phyloP scores from a whole-genome alignment of 1,140 invertebrate genomes.

The Diorhabda carinulata region DNA sequence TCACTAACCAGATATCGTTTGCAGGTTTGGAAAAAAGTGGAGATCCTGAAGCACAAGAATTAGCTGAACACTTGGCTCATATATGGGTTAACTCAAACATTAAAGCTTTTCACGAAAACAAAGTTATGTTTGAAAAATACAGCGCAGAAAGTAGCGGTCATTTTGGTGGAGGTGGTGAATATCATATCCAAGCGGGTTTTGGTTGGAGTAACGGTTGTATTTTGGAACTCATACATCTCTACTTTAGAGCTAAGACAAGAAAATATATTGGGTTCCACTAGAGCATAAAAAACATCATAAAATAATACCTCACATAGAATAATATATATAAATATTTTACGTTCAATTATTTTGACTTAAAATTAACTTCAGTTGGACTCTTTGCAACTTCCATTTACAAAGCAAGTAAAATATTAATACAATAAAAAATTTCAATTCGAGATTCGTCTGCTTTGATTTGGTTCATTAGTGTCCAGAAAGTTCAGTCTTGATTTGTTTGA shows the following conservation, averaged over 20 bases:
- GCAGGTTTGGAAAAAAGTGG: constrained; percentile 56
- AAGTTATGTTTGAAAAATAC: constrained; percentile 87
- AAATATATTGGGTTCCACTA: constrained; percentile 14
- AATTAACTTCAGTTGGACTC: too few relatives aligned
- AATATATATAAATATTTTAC: too few relatives aligned
- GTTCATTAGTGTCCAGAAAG: too few relatives aligned
- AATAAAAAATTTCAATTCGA: too few relatives aligned
- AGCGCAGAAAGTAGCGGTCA: constrained; percentile 64
- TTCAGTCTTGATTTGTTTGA: too few relatives aligned
- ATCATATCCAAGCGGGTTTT: constrained; percentile 83
- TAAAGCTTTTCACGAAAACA: constrained; percentile 49
- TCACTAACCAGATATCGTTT: too few relatives aligned
- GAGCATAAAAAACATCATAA: neutral
- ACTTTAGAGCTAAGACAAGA: constrained; percentile 25
- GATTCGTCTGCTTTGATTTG: too few relatives aligned
- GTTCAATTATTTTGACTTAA: too few relatives aligned
- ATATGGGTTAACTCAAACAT: constrained; percentile 73
- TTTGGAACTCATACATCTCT: constrained; percentile 32
- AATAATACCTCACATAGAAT: too few relatives aligned
- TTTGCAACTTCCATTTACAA: too few relatives aligned
- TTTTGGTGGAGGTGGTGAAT: constrained; percentile 85
- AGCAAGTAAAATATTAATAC: too few relatives aligned
- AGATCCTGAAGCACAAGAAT: constrained; percentile 56
- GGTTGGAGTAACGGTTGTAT: constrained; percentile 90
- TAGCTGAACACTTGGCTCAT: constrained; percentile 66